Evolutionary conservation across 2,797 vertebrate species (phyloP).

Genomic region (Crax fasciolata): DNA sequence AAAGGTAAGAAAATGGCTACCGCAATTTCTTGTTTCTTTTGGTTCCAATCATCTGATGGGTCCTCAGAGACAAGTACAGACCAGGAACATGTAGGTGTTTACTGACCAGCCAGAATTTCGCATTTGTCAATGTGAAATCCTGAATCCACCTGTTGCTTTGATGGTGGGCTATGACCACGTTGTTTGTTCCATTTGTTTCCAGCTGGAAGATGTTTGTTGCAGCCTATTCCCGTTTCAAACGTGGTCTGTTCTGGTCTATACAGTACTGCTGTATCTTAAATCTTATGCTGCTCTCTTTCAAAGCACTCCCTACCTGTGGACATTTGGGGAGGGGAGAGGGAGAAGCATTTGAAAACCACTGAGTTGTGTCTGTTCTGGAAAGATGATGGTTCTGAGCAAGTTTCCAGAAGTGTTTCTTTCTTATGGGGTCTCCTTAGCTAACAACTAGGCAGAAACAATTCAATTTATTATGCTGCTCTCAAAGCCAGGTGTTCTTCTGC

Average conservation of each 20-base stretch:
- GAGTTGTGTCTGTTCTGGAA: neutral
- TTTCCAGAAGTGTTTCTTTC: neutral
- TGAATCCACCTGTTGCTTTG: neutral
- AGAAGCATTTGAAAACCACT: neutral
- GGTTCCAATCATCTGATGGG: neutral
- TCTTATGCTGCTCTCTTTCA: neutral
- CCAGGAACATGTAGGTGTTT: neutral
- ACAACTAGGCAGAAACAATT: neutral
- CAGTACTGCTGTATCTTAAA: neutral
- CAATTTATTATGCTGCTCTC: neutral
- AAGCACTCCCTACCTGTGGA: neutral
- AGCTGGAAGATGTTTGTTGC: neutral
- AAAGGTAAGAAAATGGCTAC: constrained; percentile 25
- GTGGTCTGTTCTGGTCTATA: neutral
- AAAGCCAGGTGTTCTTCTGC: neutral
- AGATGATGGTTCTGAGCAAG: neutral
- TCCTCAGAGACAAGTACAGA: neutral
- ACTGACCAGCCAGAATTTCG: neutral
- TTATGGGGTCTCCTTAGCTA: neutral
- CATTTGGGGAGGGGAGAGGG: neutral
- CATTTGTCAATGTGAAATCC: neutral
- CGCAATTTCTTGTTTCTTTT: constrained; percentile 29
- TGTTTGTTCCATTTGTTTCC: neutral
- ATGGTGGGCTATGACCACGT: neutral
- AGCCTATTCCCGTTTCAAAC: neutral